Evolutionary conservation across 2,888 invertebrate species (phyloP).

Genomic region (Trisateles emortualis): DNA sequence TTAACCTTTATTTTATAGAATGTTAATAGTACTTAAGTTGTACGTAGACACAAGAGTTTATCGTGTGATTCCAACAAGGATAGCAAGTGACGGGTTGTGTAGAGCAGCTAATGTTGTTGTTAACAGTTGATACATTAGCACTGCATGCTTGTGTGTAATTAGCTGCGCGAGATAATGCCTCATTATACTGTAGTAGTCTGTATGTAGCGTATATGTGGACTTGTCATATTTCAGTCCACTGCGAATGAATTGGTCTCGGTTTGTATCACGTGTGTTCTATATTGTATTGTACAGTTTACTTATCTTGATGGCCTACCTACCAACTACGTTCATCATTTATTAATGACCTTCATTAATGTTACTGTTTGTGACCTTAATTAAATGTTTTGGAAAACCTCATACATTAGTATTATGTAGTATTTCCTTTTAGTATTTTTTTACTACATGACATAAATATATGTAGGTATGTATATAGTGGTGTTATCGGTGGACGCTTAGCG

Average conservation of each 20-base stretch:
- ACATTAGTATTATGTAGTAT: too few relatives aligned
- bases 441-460: background rate
- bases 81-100: background rate
- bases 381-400: too few relatives aligned
- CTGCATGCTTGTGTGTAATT: conserved; percentile 19
- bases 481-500: conserved; percentile 11
- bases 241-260: conserved; percentile 14
- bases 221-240: conserved; percentile 15
- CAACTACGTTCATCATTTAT: too few relatives aligned
- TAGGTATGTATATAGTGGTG: conserved; percentile 2
- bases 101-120: background rate
- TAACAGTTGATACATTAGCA: conserved; percentile 3
- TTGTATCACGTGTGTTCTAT: background rate
- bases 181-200: conserved; percentile 15
- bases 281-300: too few relatives aligned
- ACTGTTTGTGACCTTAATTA: too few relatives aligned
- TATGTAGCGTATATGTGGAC: conserved; percentile 11
- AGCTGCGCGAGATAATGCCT: conserved; percentile 31
- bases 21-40: background rate
- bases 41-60: background rate
- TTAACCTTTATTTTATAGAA: too few relatives aligned
- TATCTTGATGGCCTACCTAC: too few relatives aligned
- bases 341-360: too few relatives aligned
- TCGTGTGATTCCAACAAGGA: background rate
- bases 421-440: background rate